phyloP scores from a whole-genome alignment of 2,113 vertebrate species.

The Chrysochloris asiatica region DNA sequence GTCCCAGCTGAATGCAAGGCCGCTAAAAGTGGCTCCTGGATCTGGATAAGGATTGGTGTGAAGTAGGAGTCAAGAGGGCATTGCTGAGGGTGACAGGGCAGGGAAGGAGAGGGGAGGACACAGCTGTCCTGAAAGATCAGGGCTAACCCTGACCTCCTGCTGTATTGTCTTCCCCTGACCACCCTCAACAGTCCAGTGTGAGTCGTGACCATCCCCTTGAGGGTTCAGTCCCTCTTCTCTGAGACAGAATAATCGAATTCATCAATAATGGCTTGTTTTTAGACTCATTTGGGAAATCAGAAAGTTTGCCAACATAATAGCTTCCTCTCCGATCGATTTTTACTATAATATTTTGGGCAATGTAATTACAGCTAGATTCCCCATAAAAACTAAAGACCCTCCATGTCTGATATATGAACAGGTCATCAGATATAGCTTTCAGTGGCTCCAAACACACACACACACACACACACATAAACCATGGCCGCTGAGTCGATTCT shows the following conservation, averaged over 20 bases:
- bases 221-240: not conserved
- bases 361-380: conserved; percentile 53
- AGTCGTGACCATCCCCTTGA: not conserved
- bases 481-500: too few relatives aligned
- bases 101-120: not conserved
- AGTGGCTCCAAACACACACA: too few relatives aligned
- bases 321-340: conserved; percentile 36
- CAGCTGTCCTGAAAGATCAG: not conserved
- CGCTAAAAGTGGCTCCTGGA: not conserved
- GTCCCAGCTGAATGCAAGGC: not conserved
- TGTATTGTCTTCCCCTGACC: not conserved
- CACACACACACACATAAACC: too few relatives aligned
- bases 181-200: accelerated
- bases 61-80: not conserved
- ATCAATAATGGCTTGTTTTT: conserved; percentile 71
- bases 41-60: not conserved
- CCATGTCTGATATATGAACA: not conserved
- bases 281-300: conserved; percentile 70
- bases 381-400: not conserved
- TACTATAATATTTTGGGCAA: conserved; percentile 49
- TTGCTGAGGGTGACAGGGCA: not conserved
- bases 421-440: not conserved
- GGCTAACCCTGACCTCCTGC: conserved; percentile 3
- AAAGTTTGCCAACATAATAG: conserved; percentile 31
- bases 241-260: conserved; percentile 62